A percentile compares a stretch with the other conserved stretches of the same genome.
Conservation (phyloP, 2,113 vertebrate genomes). For the Heloderma charlesbogerti region DNA sequence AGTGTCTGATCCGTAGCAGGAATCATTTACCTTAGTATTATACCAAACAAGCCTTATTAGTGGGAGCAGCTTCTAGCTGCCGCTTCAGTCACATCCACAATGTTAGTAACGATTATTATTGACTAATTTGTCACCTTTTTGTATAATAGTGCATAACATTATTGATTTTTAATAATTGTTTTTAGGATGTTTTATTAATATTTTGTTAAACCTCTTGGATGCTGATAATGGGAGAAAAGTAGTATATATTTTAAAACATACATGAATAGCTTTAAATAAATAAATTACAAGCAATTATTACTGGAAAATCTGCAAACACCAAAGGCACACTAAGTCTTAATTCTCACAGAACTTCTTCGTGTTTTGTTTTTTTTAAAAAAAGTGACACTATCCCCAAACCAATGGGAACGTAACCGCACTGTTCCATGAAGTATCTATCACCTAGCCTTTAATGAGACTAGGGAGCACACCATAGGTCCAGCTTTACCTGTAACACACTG, state of each 20-base stretch:
- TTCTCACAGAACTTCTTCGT: not conserved
- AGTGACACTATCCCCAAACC: too few relatives aligned
- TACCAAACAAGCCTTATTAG: not conserved
- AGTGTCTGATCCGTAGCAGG: slow-evolving; percentile 14
- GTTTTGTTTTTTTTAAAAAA: not conserved
- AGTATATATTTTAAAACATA: not conserved
- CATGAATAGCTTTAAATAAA: not conserved
- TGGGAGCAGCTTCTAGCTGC: not conserved
- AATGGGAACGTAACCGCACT: not conserved
- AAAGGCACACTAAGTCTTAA: not conserved
- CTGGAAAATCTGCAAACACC: not conserved
- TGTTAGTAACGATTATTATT: not conserved
- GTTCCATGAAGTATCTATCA: too few relatives aligned
- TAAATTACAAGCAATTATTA: not conserved
- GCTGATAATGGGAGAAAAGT: not conserved
- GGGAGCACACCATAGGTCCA: not conserved
- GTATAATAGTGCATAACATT: not conserved
- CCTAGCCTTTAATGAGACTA: not conserved
- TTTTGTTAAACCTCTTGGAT: not conserved
- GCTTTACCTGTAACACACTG: not conserved
- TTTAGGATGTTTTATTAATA: not conserved
- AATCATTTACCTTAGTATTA: not conserved
- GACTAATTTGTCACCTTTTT: not conserved
- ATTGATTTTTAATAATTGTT: not conserved
- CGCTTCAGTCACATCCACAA: not conserved